Evolutionary conservation across 2,797 vertebrate species (phyloP).

Genomic region (Urophycis tenuis): DNA sequence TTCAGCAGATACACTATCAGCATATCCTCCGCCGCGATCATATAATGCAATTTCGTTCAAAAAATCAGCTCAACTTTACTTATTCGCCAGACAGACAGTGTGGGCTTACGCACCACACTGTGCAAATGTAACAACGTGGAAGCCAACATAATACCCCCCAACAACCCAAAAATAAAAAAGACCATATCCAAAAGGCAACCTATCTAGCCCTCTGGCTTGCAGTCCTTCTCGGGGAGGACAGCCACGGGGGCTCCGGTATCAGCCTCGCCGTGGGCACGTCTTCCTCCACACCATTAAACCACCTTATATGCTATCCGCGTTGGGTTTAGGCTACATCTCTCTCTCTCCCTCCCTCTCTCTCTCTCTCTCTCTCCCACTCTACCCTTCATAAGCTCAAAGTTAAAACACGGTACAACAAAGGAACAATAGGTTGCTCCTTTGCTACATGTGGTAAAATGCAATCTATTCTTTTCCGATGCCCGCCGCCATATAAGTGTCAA

Average conservation of each 20-base stretch:
- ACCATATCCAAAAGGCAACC: background rate
- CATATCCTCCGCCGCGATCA: background rate
- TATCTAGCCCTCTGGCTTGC: background rate
- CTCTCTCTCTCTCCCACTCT: background rate
- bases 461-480: background rate
- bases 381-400: conserved; percentile 22
- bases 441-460: conserved; percentile 2
- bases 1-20: background rate
- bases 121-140: background rate
- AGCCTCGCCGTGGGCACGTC: conserved; percentile 54
- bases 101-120: background rate
- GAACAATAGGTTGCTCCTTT: background rate
- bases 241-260: conserved; percentile 19
- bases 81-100: background rate
- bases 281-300: conserved; percentile 62
- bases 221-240: background rate
- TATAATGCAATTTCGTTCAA: background rate
- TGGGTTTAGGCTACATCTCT: conserved; percentile 39
- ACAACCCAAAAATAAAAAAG: no score
- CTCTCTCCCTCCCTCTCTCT: conserved; percentile 36
- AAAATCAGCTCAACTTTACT: background rate
- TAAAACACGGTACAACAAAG: conserved; percentile 37
- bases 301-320: conserved; percentile 56
- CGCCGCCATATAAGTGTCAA: conserved; percentile 40
- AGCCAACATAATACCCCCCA: background rate